Evolutionary conservation across 2,113 vertebrate species (phyloP).

Genomic region (Callionymus lyra): DNA sequence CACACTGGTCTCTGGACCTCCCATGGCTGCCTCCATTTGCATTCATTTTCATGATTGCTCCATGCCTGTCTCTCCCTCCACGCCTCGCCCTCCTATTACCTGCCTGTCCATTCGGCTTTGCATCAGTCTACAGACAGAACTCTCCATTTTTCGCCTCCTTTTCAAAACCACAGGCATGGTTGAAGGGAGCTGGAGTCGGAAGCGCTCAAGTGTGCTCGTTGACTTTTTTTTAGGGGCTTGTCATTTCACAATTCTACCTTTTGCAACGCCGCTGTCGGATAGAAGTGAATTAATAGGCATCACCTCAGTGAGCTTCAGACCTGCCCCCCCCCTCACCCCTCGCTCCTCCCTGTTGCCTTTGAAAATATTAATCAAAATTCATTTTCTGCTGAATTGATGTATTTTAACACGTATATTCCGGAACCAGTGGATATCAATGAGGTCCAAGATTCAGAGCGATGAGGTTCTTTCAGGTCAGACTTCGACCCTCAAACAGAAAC

Average conservation of each 20-base stretch:
- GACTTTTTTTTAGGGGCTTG: slow-evolving; percentile 56
- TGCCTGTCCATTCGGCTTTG: slow-evolving; percentile 58
- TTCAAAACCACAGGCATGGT: slow-evolving; percentile 64
- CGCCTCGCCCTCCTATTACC: slow-evolving; percentile 53
- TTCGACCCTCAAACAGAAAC: slow-evolving; percentile 1
- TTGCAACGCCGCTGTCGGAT: slow-evolving; percentile 54
- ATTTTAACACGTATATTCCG: slow-evolving; percentile 36
- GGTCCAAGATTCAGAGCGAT: slow-evolving; percentile 27
- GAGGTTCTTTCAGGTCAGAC: slow-evolving; percentile 6
- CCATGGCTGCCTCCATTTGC: slow-evolving; percentile 65
- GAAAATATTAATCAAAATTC: slow-evolving; percentile 56
- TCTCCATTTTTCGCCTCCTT: slow-evolving; percentile 58
- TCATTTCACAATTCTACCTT: slow-evolving; percentile 64
- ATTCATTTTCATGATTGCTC: slow-evolving; percentile 71
- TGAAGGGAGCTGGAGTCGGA: slow-evolving; percentile 61
- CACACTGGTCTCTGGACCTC: slow-evolving; percentile 38
- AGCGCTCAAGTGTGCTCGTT: slow-evolving; percentile 60
- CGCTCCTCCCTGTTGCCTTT: slow-evolving; percentile 41
- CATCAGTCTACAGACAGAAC: slow-evolving; percentile 54
- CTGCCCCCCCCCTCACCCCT: slow-evolving; percentile 12
- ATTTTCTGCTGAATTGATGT: slow-evolving; percentile 51
- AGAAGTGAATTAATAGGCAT: slow-evolving; percentile 62
- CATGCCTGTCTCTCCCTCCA: slow-evolving; percentile 48
- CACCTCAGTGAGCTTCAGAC: slow-evolving; percentile 55
- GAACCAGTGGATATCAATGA: slow-evolving; percentile 31